phyloP scores from a whole-genome alignment of 2,797 vertebrate genomes.

The Centropyge bicolor region DNA sequence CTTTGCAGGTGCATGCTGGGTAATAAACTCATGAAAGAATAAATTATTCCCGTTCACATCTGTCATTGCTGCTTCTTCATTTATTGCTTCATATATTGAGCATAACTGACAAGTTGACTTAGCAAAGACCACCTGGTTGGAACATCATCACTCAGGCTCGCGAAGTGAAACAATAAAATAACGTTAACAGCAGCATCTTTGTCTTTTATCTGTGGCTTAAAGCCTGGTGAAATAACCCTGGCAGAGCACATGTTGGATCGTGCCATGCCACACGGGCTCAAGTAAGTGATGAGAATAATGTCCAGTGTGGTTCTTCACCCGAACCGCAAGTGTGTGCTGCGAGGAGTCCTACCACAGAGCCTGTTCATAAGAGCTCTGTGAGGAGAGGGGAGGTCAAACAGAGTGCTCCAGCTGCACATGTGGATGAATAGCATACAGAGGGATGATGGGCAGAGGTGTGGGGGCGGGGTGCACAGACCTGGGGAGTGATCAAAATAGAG shows the following conservation, averaged over 20 bases:
- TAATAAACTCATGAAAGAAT: constrained; percentile 16
- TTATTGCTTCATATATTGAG: constrained; percentile 33
- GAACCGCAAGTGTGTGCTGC: constrained; percentile 49
- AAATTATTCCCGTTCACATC: not conserved
- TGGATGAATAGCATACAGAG: constrained; percentile 73
- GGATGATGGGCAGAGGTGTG: constrained; percentile 78
- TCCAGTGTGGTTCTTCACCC: constrained; percentile 52
- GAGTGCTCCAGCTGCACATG: constrained; percentile 82
- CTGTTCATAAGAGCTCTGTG: constrained; percentile 66
- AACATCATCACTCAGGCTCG: constrained; percentile 20
- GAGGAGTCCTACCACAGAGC: constrained; percentile 63
- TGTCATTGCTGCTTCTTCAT: constrained; percentile 9
- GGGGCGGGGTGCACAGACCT: constrained; percentile 54
- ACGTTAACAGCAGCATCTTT: constrained; percentile 9
- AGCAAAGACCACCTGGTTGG: constrained; percentile 26
- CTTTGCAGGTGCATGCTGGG: constrained; percentile 36
- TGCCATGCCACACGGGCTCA: constrained; percentile 56
- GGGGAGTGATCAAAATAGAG: constrained; percentile 69
- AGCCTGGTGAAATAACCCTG: constrained; percentile 36
- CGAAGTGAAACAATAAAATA: constrained; percentile 30
- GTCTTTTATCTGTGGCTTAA: constrained; percentile 43
- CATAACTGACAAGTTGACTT: constrained; percentile 32
- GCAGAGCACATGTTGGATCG: constrained; percentile 21
- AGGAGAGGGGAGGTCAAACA: constrained; percentile 77
- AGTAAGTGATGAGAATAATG: constrained; percentile 60